Evolutionary conservation across 2,113 vertebrate species (phyloP), one percentile per base, ranked within the genome.

Genomic region (Neodon shergylaensis): DNA sequence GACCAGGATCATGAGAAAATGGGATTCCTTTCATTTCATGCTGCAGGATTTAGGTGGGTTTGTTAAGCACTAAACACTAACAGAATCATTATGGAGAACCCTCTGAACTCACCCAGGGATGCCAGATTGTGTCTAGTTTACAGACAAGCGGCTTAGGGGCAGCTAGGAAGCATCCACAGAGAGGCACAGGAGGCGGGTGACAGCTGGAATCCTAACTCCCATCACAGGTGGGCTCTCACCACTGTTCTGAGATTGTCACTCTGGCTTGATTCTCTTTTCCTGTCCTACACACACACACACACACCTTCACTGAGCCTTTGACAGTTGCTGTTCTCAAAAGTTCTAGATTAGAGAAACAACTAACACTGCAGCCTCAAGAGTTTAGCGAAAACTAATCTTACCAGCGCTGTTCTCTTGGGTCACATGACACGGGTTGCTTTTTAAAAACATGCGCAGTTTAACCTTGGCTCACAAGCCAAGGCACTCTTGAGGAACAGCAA

Each of bases 41-140:
- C 7, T 77, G 44, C 31, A 81, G 65, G 39, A 0, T 81, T 76
- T 81, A 26, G 7, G 12, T 54, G 61, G 9, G 11, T 88, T 84
- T 95, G 7, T 90, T 95, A 61, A 24, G 16, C 6, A 63, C 12
- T 91, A 54, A 94, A 85, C 81, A 31, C 44, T 95, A 88, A 72
- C 22, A 22, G 22, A 92, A 73, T 10, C 70, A 8, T 33, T n/a
- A 65, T 76, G 21, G 49, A 76, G 39, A 92, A 44, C 84, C 70
- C 17, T 91, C 24, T n/a, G 21, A 81, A 28, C 39, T 63, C 72
- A n/a, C 2, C 26, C 22, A 33, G 42, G 26, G n/a, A n/a, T 93
- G 81, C 47, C 52, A 54, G 39, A n/a, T 93, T 28, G 28, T 78
- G 14, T 68, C 83, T 33, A 7, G 73, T 68, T 85, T 89, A 70